Conservation (phyloP, 2,113 vertebrate species). For the Coryphaenoides rupestris region DNA sequence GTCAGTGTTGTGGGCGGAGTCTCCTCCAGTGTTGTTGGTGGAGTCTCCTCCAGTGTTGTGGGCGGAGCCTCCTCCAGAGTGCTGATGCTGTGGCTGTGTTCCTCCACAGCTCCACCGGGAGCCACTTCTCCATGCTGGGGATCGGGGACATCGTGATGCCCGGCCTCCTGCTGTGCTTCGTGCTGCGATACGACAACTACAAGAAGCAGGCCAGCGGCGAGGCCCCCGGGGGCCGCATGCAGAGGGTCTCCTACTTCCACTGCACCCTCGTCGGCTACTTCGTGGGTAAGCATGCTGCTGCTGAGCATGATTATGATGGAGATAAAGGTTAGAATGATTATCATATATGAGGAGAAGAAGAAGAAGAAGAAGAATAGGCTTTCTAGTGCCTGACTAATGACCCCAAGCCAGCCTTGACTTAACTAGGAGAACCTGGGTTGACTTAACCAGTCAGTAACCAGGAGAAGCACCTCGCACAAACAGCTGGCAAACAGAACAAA, state of each 20-base stretch:
- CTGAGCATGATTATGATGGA: not conserved
- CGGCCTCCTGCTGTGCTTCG: constrained; percentile 95
- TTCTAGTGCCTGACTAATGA: too few relatives aligned
- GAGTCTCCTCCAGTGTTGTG: too few relatives aligned
- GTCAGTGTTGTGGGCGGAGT: too few relatives aligned
- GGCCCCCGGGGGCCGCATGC: constrained; percentile 91
- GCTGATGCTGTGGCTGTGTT: not conserved
- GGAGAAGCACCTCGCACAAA: too few relatives aligned
- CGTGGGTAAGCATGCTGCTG: constrained; percentile 98
- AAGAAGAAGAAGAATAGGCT: too few relatives aligned
- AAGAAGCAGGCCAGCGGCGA: constrained; percentile 93
- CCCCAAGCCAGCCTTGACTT: too few relatives aligned
- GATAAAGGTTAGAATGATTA: not conserved
- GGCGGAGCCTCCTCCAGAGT: too few relatives aligned
- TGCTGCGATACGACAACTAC: constrained; percentile 97
- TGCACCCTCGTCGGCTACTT: constrained; percentile 99
- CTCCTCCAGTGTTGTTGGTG: too few relatives aligned
- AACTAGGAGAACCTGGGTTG: too few relatives aligned
- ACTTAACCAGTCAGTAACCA: too few relatives aligned
- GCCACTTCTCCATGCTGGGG: constrained; percentile 98
- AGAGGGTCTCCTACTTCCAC: constrained; percentile 98
- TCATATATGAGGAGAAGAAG: too few relatives aligned
- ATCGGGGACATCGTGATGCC: constrained; percentile 99
- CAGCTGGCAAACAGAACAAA: too few relatives aligned
- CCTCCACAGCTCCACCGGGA: constrained; percentile 86